Conservation (phyloP, 2,797 vertebrate genomes). For the Gymnocypris eckloni region DNA sequence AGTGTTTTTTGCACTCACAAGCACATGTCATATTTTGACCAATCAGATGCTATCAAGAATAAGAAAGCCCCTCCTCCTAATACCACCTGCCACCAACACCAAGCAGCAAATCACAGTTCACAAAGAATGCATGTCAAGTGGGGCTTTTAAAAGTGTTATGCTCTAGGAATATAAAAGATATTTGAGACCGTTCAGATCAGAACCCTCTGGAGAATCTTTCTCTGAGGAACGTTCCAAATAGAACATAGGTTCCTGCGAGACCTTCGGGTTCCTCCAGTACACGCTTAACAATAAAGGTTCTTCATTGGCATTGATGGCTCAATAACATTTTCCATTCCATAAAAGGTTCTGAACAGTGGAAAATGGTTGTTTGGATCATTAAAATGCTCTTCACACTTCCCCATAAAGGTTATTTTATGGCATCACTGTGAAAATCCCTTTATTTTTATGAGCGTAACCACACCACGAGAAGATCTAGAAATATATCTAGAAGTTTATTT, state of each 20-base stretch:
- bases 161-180: neutral
- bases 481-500: neutral
- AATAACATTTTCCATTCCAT: neutral
- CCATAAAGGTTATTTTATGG: neutral
- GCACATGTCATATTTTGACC: neutral
- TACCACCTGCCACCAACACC: neutral
- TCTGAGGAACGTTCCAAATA: no score
- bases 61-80: neutral
- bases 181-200: neutral
- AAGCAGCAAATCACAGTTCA: neutral
- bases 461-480: neutral
- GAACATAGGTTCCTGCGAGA: neutral
- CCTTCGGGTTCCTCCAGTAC: neutral
- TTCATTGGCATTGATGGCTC: neutral
- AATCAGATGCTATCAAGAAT: neutral
- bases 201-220: neutral
- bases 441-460: neutral
- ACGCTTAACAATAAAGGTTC: neutral
- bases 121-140: neutral
- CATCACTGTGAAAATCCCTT: neutral
- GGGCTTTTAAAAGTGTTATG: no score
- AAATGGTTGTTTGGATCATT: neutral
- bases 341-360: neutral
- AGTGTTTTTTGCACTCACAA: neutral
- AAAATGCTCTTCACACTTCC: neutral